phyloP scores from a whole-genome alignment of 2,113 vertebrate species.

The Cariama cristata region DNA sequence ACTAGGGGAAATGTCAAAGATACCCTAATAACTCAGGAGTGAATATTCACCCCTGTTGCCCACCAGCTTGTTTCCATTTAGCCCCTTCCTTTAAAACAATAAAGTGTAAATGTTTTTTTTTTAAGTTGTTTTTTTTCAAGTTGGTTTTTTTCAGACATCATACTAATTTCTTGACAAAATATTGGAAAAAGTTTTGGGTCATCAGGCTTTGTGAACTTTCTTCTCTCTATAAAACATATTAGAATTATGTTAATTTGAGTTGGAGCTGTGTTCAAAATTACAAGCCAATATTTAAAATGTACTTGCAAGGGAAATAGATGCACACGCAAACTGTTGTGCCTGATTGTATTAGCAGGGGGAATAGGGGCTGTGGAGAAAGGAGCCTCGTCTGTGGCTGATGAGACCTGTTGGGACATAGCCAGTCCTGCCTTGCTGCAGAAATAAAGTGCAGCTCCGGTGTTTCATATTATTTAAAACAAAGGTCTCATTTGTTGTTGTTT shows the following conservation, averaged over 20 bases:
- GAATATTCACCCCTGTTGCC: constrained; percentile 77
- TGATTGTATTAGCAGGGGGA: background rate
- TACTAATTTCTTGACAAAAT: background rate
- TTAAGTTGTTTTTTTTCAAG: too few relatives aligned
- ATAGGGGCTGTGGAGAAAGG: background rate
- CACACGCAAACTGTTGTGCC: background rate
- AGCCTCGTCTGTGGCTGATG: background rate
- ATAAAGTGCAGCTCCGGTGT: background rate
- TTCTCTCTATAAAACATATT: background rate
- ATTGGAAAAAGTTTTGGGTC: background rate
- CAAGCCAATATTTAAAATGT: background rate
- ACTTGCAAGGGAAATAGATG: background rate
- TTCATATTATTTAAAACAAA: background rate
- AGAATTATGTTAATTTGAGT: background rate
- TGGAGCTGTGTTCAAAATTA: background rate
- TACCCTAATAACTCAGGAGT: too few relatives aligned
- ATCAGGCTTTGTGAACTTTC: background rate
- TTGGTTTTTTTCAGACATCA: constrained; percentile 55
- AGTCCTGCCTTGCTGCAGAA: background rate
- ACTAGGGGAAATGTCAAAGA: background rate
- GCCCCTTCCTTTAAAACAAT: constrained; percentile 78
- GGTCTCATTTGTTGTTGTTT: background rate
- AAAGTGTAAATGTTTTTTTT: background rate
- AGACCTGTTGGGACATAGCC: background rate
- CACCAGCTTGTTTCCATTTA: constrained; percentile 79